Base-by-base conservation (phyloP, 1,140 invertebrate species). In the Drosophila asahinai region DNA sequence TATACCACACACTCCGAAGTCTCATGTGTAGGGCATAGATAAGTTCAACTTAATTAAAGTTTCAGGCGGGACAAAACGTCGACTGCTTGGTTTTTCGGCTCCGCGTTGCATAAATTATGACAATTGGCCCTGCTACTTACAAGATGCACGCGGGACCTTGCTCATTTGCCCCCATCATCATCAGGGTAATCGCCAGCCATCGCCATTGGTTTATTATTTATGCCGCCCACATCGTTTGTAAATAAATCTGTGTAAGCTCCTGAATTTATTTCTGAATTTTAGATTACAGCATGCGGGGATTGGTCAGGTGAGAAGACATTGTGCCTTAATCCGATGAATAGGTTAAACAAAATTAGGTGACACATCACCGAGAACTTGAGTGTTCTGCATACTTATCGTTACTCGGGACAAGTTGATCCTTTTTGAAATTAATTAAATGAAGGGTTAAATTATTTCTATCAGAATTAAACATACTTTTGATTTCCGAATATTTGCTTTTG, bases 1-100 rank as follows among this genome's bases (percentile, higher is more conserved):
- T 22, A 12, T 49, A 59, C 61, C 40, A 27, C 70, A 30, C 65
- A 71, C 52, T 36, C 67, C 48, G 62, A 54, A 59, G 77, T 89
- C 83, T 89, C 84, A 81, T 89, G 83, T 90, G 84, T 89, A 81
- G 73, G 62, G 59, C 86, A 84, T 79, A 89, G 86, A 89, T 90
- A 89, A 87, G 84, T 90, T 89, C 55, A 76, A 81, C 84, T 89
- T 90, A 89, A 89, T 89, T 89, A 89, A 89, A 89, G 74, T 89
- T 89, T 78, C 63, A 89, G 78, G 80, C 60, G 70, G 81, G 63
- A 84, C 84, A 83, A 74, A 81, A 80, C 77, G 80, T 67, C 61
- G 71, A 45, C 67, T 66, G 60, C 74, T 36, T 78, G 63, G 8
- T 60, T 77, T 74, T 77, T 77, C 43, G 62, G 65, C 66, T 84